Conservation (phyloP, 2,888 invertebrate species). For the Ectobius pallidus region DNA sequence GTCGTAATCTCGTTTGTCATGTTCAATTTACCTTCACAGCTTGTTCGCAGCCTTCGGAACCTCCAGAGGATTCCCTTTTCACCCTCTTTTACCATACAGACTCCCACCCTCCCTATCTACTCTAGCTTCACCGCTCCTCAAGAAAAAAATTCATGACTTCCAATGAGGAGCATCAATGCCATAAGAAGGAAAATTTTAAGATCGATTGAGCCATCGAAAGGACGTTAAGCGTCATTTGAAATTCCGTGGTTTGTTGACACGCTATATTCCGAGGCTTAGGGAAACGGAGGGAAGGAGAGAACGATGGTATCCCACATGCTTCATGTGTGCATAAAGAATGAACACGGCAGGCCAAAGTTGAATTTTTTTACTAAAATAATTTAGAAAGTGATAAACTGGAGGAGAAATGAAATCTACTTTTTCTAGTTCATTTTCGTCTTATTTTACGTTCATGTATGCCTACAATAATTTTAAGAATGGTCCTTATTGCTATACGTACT, state of each 20-base stretch:
- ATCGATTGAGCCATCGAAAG: slow-evolving; percentile 37
- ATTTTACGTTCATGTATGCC: too few species aligned
- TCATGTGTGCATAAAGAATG: slow-evolving; percentile 12
- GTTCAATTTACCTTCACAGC: slow-evolving; percentile 36
- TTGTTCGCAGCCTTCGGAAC: background rate
- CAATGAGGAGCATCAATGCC: slow-evolving; percentile 20
- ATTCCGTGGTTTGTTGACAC: slow-evolving; percentile 37
- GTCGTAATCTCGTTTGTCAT: slow-evolving; percentile 39
- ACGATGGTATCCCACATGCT: too few species aligned
- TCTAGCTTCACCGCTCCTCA: slow-evolving; percentile 9
- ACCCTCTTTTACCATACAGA: background rate
- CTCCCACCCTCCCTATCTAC: background rate
- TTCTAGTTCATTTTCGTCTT: too few species aligned
- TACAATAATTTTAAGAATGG: too few species aligned
- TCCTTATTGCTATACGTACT: too few species aligned
- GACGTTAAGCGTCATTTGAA: slow-evolving; percentile 39
- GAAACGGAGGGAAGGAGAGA: background rate
- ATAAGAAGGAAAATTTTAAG: slow-evolving; percentile 29
- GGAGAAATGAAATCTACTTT: too few species aligned
- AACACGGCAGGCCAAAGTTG: slow-evolving; percentile 28
- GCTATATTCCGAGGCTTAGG: slow-evolving; percentile 18
- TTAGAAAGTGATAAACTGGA: too few species aligned
- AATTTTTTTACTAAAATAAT: too few species aligned
- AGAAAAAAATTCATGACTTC: slow-evolving; percentile 33
- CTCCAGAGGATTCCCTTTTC: background rate